phyloP scores from a whole-genome alignment of 2,113 vertebrate genomes.

The Deroptyus accipitrinus region DNA sequence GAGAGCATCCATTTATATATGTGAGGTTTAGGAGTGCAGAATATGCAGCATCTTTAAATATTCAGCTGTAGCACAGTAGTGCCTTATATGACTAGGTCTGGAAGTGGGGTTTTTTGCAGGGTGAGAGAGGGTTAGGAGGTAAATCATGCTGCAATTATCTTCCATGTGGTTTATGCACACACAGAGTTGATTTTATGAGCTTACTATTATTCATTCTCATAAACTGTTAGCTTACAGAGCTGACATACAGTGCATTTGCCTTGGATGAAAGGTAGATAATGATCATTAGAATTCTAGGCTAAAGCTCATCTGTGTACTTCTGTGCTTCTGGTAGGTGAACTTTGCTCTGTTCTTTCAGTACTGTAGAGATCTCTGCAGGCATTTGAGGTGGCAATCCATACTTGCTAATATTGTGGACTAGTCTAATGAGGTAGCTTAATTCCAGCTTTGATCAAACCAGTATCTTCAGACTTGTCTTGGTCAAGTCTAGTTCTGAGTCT shows the following conservation, averaged over 20 bases:
- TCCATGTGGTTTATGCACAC: background rate
- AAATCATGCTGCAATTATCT: background rate
- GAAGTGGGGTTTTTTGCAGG: background rate
- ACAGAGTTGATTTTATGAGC: background rate
- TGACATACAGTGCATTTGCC: background rate
- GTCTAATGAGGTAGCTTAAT: background rate
- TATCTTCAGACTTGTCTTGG: background rate
- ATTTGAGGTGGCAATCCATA: background rate
- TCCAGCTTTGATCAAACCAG: background rate
- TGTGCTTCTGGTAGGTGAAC: background rate
- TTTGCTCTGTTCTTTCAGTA: background rate
- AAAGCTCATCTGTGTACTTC: background rate
- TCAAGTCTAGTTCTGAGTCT: background rate
- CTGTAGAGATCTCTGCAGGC: background rate
- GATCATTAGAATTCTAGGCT: background rate
- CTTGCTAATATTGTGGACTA: background rate
- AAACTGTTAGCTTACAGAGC: background rate
- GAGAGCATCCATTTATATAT: background rate
- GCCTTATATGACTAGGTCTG: background rate
- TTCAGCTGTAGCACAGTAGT: background rate
- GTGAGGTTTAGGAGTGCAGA: background rate
- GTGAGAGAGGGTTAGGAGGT: background rate
- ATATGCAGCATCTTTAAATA: background rate
- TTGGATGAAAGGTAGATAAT: background rate
- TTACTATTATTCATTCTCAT: rapidly evolving